Evolutionary conservation across 2,888 invertebrate species (phyloP), one percentile per base, ranked within the genome.

Genomic region (Pteria penguin): DNA sequence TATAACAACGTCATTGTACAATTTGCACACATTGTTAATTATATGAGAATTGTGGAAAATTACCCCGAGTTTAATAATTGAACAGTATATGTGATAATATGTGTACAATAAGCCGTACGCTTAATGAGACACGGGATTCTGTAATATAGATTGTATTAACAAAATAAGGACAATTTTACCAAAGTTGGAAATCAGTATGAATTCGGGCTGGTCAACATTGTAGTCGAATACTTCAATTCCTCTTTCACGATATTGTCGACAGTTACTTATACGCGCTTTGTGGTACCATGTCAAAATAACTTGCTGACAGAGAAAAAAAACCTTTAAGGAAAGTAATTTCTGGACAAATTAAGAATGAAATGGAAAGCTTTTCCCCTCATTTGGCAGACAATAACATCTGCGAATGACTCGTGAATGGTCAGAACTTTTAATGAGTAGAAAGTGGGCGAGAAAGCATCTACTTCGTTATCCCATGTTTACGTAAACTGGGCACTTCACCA

Each of bases 61-160:
- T 57, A 32, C 68, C 32, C 68, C 33, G 57, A 68, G 57, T 68
- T 68, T 68, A 68, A 68, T 68, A 52, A 55, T 52, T 57, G 57
- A 31, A 68, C 33, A 68, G 31, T 31, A 57, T 31, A 68, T 68
- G 68, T 68, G 68, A 68, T 68, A 68, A 68, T 68, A 68, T 11
- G 54, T 11, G 57, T 29, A 66, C 54, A 66, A 66, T 66, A 66
- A 52, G 27, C 29, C 58, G 61, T 61, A 22, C 31, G 33, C 61
- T 31, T 32, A 61, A 32, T 32, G 14, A 33, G 24, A 32, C 22
- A 61, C 18, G 18, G 22, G 61, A 22, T 11, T 57, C n/a, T n/a
- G n/a, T n/a, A n/a, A n/a, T n/a, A n/a, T n/a, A n/a, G n/a, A n/a
- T n/a, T n/a, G n/a, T n/a, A n/a, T n/a, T n/a, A n/a, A n/a, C n/a